Base-by-base conservation (phyloP, 1,140 invertebrate species). In the Elymnias hypermnestra region DNA sequence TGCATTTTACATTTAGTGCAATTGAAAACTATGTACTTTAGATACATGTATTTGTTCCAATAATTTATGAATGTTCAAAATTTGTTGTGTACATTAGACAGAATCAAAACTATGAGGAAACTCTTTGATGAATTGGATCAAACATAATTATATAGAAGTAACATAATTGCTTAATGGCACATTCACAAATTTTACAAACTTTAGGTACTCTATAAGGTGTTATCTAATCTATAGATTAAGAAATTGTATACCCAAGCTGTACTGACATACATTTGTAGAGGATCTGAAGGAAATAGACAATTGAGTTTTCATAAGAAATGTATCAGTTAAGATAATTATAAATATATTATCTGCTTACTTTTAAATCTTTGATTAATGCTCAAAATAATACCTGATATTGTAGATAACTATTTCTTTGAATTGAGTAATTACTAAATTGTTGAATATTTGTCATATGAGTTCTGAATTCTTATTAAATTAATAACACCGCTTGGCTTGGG, bases 141-240 rank as follows among this genome's bases (percentile, higher is more conserved):
- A 2, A 26, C 4, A 26, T 26, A n/a, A n/a, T n/a, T n/a, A n/a
- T n/a, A n/a, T n/a, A n/a, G n/a, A n/a, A n/a, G n/a, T n/a, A n/a
- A n/a, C n/a, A n/a, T n/a, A n/a, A n/a, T n/a, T n/a, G n/a, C n/a
- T n/a, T n/a, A n/a, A n/a, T 26, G 2, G 9, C 25, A 26, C 9
- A 26, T 26, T 26, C 2, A 3, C 25, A 26, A 26, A 26, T 5
- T 26, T 36, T 17, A 19, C 17, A 19, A 36, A 10, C 19, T 21
- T 36, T 13, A 36, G 33, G 9, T 36, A 50, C 3, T 28, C 36
- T 38, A 48, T 48, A 41, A 45, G 38, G 50, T 47, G 43, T 42
- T 41, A 57, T 48, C 37, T 49, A 53, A 57, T 52, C 51, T 53
- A 8, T 45, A 57, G 54, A 45, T 49, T 53, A 41, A 53, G 38